Evolutionary conservation across 2,113 vertebrate species (phyloP).

Genomic region (Neolamprologus sp.): DNA sequence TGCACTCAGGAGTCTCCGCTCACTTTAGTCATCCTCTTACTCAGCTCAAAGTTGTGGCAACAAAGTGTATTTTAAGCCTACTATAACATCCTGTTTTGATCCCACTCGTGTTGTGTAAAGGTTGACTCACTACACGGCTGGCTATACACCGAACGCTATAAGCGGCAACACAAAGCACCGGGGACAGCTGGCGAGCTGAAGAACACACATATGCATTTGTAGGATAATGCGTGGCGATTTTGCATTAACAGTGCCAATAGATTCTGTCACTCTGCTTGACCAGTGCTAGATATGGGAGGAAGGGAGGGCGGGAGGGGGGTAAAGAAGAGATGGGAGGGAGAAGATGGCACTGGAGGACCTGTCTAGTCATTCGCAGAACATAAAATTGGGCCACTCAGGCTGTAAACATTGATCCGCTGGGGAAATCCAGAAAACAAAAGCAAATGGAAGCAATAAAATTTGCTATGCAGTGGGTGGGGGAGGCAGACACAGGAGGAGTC

Average conservation of each 20-base stretch:
- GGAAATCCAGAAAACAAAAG: slow-evolving; percentile 45
- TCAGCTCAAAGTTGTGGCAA: neutral
- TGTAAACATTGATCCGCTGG: slow-evolving; percentile 37
- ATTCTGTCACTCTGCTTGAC: neutral
- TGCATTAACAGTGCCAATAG: neutral
- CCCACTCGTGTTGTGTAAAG: neutral
- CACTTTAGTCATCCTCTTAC: neutral
- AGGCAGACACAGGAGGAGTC: neutral
- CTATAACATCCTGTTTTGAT: slow-evolving; percentile 11
- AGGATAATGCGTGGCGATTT: neutral
- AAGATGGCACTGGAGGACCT: neutral
- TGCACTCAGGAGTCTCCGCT: neutral
- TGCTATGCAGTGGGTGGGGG: neutral
- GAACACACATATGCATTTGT: neutral
- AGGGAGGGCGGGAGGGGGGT: neutral
- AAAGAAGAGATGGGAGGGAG: neutral
- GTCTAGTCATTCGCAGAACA: neutral
- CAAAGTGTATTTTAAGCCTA: neutral
- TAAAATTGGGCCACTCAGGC: slow-evolving; percentile 40
- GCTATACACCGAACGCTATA: neutral
- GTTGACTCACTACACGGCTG: neutral
- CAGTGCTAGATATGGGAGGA: neutral
- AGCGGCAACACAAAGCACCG: neutral
- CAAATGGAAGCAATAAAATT: slow-evolving; percentile 52
- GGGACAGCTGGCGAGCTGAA: neutral